Conservation (phyloP, 2,888 invertebrate species). For the Calliopum simillimum region DNA sequence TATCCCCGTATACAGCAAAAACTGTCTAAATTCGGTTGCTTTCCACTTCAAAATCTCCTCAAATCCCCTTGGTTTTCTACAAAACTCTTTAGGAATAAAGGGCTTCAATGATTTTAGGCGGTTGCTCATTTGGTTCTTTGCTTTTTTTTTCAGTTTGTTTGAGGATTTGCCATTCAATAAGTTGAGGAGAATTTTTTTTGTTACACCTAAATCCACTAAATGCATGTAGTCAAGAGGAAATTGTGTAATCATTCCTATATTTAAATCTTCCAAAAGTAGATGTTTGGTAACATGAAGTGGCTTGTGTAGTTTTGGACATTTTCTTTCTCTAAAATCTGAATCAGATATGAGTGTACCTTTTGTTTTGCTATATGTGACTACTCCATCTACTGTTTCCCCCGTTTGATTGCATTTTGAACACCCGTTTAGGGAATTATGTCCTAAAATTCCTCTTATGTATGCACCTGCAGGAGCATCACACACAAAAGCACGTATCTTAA, state of each 20-base stretch:
- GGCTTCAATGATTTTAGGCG: too few relatives aligned
- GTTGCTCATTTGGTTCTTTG: too few relatives aligned
- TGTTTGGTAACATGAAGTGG: background rate
- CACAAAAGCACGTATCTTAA: background rate
- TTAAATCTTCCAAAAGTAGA: background rate
- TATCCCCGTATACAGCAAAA: constrained; percentile 26
- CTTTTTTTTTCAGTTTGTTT: too few relatives aligned
- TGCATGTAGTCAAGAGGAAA: background rate
- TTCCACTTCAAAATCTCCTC: constrained; percentile 23
- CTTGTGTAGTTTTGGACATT: background rate
- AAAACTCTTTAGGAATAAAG: constrained; percentile 6
- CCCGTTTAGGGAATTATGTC: background rate
- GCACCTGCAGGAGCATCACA: constrained; percentile 8
- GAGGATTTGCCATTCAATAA: too few relatives aligned
- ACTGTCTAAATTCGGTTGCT: constrained; percentile 28
- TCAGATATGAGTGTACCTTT: constrained; percentile 5
- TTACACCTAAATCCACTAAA: constrained; percentile 1
- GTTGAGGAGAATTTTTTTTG: constrained; percentile 10
- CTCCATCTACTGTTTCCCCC: background rate
- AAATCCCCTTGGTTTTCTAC: background rate
- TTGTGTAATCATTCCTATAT: background rate
- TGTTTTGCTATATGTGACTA: constrained; percentile 1
- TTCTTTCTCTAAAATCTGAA: background rate
- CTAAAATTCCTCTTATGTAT: background rate
- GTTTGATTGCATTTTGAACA: background rate